Base-by-base conservation (phyloP, 1,140 invertebrate species). In the Pentalonia nigronervosa region DNA sequence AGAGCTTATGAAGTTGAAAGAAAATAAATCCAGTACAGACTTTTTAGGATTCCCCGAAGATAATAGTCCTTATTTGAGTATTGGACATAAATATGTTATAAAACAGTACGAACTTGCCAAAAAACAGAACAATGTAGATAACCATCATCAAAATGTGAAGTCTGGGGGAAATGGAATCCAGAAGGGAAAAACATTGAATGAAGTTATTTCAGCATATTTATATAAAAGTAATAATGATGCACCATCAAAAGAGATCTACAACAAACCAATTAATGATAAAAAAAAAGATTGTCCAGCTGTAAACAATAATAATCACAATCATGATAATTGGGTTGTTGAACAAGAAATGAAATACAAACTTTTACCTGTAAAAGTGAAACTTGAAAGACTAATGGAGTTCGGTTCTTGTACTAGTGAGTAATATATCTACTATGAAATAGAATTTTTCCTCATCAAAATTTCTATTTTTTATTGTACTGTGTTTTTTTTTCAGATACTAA, bases 301-400 rank as follows among this genome's bases (percentile, higher is more conserved):
- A 1, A 93, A 93, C 56, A 93, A 93, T 86, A 93, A 93, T 86
- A 81, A 83, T 41, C 34, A 84, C 41, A 50, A 93, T 56, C 91
- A 41, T n/a, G 30, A 83, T 2, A 34, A 93, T 93, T 93, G 91
- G 91, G 81, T 93, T 21, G 91, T 8, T 84, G 34, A 56, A 53
- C 91, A 93, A 84, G 81, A 93, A 93, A 93, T 84, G 48, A 93
- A 93, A 14, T 93, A 93, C 56, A 86, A 93, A 84, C 76, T 93
- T 36, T 84, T 93, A 41, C 91, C 91, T 36, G 81, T 86, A 20
- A 93, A 93, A 83, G 91, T 93, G 7, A 86, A 56, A 45, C 91
- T 93, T 20, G 81, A 86, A 93, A 86, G 91, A 84, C 7, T 93
- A 36, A 36, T 93, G 34, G 91, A 92, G 25, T 25, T 17, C 20